A percentile compares a stretch with the other conserved stretches of the same genome.
Conservation (phyloP, 2,888 invertebrate genomes). For the Brachypalpus laphriformis region DNA sequence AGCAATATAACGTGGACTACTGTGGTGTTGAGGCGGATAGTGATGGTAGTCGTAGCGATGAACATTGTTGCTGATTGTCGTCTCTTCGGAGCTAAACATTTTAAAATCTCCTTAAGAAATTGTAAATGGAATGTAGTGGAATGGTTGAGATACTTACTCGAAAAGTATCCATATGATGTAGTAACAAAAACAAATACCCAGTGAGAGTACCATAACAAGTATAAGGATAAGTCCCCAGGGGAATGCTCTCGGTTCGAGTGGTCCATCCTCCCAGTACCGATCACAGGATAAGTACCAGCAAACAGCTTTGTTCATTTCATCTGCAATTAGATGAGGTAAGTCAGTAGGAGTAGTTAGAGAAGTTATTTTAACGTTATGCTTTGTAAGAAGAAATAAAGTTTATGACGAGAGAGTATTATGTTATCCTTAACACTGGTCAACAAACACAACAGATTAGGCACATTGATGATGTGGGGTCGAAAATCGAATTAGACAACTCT, state of each 20-base stretch:
- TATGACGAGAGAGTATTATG: too few relatives aligned
- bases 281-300: slow-evolving; percentile 97
- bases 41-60: slow-evolving; percentile 79
- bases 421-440: too few relatives aligned
- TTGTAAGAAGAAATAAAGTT: too few relatives aligned
- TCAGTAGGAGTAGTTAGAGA: too few relatives aligned
- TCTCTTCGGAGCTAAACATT: slow-evolving; percentile 81
- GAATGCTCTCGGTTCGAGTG: slow-evolving; percentile 89
- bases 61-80: slow-evolving; percentile 80
- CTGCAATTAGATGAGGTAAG: slow-evolving; percentile 82
- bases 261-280: slow-evolving; percentile 94
- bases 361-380: too few relatives aligned
- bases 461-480: too few relatives aligned
- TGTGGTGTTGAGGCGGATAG: slow-evolving; percentile 77
- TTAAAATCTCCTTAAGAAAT: not conserved
- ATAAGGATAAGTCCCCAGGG: slow-evolving; percentile 92
- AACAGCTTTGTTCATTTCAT: slow-evolving; percentile 93
- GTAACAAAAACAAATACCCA: slow-evolving; percentile 94
- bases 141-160: slow-evolving; percentile 87
- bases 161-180: slow-evolving; percentile 96
- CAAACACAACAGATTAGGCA: too few relatives aligned
- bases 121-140: not conserved
- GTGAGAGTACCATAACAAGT: slow-evolving; percentile 90
- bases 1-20: slow-evolving; percentile 79
- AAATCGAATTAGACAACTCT: too few relatives aligned